Base-by-base conservation (phyloP, 2,113 vertebrate genomes). In the Mormyrus lacerda region DNA sequence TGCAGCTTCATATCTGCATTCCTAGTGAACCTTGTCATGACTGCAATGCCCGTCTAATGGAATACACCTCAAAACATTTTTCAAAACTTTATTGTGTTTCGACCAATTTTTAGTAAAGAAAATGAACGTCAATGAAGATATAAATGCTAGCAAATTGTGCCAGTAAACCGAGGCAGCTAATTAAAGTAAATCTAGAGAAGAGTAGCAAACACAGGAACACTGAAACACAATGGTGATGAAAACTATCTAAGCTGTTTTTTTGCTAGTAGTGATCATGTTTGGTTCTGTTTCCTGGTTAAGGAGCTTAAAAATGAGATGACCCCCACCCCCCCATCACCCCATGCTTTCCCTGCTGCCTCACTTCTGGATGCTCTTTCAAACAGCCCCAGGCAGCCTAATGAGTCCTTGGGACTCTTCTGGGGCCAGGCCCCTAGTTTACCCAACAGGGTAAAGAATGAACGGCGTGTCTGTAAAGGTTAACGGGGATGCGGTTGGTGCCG, bases 311-410 rank as follows among this genome's bases (percentile, higher is more conserved):
- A 87, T 55, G 0, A 58, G 11, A 3, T 87, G 39, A 11, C 93
- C 92, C 91, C 92, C 88, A 91, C 92, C 93, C 94, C 92, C 92
- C 94, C 94, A 95, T 91, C 93, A 92, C 94, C 94, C 95, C 95
- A 95, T 92, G 93, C 91, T 58, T 90, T 91, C 91, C 91, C 94
- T 93, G 91, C 89, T 91, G 92, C 91, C 92, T 92, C 92, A 95
- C 92, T 94, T 95, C 94, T 92, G 95, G 94, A 94, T 94, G 93
- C 95, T 93, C 95, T 95, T 93, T 93, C 94, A 96, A 95, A 96
- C 95, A 95, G 95, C 96, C 95, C 94, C 94, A 94, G 95, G 94
- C 94, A 93, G 94, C 94, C 95, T 95, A 95, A 96, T 96, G 95
- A 96, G 93, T 92, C 93, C 88, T 87, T 85, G 88, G 91, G 94